These are phyloP conservation scores for Mylabris phalerata DNA, from an alignment of 1,140 invertebrate genomes.

Conservation along the genomic window DNA sequence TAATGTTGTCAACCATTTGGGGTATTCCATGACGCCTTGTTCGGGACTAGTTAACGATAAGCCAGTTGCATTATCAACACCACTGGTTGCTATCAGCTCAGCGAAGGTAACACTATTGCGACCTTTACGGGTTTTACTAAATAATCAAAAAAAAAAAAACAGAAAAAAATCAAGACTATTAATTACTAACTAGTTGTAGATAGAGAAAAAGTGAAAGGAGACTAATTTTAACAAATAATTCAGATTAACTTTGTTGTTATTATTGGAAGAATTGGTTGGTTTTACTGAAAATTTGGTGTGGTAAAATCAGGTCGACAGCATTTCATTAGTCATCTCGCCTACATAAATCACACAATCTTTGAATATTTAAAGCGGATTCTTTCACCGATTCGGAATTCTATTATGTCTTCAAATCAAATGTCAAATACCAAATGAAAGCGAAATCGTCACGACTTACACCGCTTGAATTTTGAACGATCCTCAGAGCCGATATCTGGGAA, in stretches of 20 bases:
- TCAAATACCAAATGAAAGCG: too few relatives aligned
- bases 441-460: too few relatives aligned
- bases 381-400: too few relatives aligned
- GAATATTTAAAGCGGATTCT: too few relatives aligned
- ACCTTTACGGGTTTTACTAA: conserved; percentile 29
- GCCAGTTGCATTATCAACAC: conserved; percentile 35
- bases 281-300: too few relatives aligned
- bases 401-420: too few relatives aligned
- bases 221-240: neutral
- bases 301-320: neutral
- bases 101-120: conserved; percentile 42
- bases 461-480: too few relatives aligned
- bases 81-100: conserved; percentile 33
- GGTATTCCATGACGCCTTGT: conserved; percentile 40
- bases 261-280: too few relatives aligned
- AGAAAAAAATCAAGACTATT: neutral
- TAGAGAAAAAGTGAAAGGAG: neutral
- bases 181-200: neutral
- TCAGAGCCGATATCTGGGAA: too few relatives aligned
- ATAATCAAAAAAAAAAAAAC: conserved; percentile 13
- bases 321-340: conserved; percentile 3
- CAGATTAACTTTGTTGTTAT: too few relatives aligned
- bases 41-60: conserved; percentile 36
- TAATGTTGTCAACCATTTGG: conserved; percentile 39
- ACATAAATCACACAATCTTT: neutral